Evolutionary conservation across 35 echinoderm and acorn worm species (phyloP).

Genomic region (Diadema setosum): DNA sequence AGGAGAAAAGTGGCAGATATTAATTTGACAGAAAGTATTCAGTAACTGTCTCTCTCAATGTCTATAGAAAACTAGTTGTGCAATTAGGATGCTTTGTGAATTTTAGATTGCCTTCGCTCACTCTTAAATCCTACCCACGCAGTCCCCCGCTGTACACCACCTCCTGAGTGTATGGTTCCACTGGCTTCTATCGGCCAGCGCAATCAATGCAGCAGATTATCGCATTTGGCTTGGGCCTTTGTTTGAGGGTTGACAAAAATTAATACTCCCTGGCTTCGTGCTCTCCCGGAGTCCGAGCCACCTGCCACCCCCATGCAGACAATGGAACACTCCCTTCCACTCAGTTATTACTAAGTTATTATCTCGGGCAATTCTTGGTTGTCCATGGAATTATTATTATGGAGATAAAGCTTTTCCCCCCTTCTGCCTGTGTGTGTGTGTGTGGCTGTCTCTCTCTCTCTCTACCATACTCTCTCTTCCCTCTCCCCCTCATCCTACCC

Average conservation of each 20-base stretch:
- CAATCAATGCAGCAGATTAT: background rate
- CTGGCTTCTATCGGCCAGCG: background rate
- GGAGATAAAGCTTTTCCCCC: conserved; percentile 14
- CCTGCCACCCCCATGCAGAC: conserved; percentile 24
- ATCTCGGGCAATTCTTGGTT: conserved; percentile 54
- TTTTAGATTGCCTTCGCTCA: no score
- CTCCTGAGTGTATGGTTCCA: background rate
- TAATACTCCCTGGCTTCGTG: no score
- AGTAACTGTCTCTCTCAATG: no score
- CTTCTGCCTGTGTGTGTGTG: background rate
- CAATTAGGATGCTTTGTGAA: no score
- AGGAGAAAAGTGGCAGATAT: no score
- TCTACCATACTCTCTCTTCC: background rate
- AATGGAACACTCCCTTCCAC: conserved; percentile 37
- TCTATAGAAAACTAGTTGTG: no score
- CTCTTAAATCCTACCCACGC: no score
- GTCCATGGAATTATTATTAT: conserved; percentile 48
- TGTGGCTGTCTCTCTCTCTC: background rate
- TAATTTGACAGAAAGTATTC: no score
- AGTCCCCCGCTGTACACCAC: no score
- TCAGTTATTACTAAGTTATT: conserved; percentile 61
- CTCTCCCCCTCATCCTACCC: background rate
- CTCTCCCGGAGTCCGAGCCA: conserved; percentile 4
- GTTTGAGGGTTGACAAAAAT: no score
- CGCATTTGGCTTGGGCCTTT: background rate